A percentile compares a stretch with the other conserved stretches of the same genome.
Evolutionary conservation across 1,140 invertebrate species (phyloP).

Genomic region (Aphis gossypii): DNA sequence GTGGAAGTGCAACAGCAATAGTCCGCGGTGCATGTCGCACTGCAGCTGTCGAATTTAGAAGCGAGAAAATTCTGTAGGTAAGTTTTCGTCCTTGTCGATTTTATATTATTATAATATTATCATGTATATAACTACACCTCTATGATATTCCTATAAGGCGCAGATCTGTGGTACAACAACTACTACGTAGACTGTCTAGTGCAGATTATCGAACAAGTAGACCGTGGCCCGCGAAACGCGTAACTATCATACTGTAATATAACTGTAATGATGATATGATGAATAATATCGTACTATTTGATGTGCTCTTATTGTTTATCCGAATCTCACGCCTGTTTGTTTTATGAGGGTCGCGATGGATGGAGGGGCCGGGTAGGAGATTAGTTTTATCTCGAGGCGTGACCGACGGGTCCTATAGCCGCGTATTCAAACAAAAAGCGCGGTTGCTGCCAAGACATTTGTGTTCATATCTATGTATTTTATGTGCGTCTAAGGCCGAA

Average conservation of each 20-base stretch:
- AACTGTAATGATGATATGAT: background rate
- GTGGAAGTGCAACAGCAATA: background rate
- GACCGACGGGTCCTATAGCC: background rate
- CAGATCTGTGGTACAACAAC: background rate
- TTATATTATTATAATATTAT: too few species aligned
- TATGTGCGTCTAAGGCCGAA: background rate
- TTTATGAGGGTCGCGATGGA: background rate
- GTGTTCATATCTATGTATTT: constrained; percentile 5
- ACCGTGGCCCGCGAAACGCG: background rate
- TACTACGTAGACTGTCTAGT: background rate
- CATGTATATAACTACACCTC: background rate
- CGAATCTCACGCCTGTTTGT: constrained; percentile 7
- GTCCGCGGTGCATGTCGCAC: background rate
- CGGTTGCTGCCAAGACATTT: background rate
- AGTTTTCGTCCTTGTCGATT: background rate
- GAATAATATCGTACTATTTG: background rate
- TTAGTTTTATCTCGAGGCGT: background rate
- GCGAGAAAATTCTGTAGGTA: too few species aligned
- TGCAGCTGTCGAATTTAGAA: too few species aligned
- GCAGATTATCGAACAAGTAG: background rate
- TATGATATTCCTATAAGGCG: background rate
- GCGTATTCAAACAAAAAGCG: background rate
- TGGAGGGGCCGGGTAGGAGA: background rate
- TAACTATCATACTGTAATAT: background rate
- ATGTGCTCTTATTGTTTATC: constrained; percentile 2